phyloP scores from a whole-genome alignment of 1,140 invertebrate genomes.

The Atopsyche davidsoni region DNA sequence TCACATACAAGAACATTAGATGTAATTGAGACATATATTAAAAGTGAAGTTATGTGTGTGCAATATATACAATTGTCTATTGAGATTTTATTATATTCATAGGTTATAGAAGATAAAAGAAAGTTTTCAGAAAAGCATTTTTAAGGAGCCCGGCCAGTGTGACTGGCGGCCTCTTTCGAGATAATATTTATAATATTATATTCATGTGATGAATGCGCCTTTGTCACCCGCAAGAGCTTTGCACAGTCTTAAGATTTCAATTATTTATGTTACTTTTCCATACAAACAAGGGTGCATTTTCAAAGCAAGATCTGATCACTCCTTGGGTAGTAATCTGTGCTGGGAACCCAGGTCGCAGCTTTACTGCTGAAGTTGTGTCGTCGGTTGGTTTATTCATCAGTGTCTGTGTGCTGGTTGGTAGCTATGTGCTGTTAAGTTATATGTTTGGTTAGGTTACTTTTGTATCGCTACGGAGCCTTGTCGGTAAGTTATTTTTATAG shows the following conservation, averaged over 20 bases:
- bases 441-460: no score
- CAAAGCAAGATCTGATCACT: no score
- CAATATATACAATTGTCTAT: conserved; percentile 26
- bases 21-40: conserved; percentile 25
- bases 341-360: background rate
- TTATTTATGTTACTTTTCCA: no score
- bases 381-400: background rate
- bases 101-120: conserved; percentile 15
- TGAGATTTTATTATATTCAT: conserved; percentile 29
- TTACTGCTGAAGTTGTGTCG: conserved; percentile 22
- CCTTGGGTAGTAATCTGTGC: background rate
- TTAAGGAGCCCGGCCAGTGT: conserved; percentile 15
- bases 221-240: conserved; percentile 7
- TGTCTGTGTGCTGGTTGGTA: conserved; percentile 5
- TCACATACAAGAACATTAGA: conserved; percentile 19
- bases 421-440: background rate
- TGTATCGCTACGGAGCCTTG: background rate
- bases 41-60: conserved; percentile 25
- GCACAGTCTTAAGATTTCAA: no score
- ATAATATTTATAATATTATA: conserved; percentile 20
- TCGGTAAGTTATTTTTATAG: background rate
- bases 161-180: conserved; percentile 21
- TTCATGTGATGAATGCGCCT: conserved; percentile 20
- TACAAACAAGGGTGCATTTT: conserved; percentile 20
- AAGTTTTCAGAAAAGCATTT: conserved; percentile 12